Base-by-base conservation (phyloP, 2,797 vertebrate species). In the Perodicticus potto region DNA sequence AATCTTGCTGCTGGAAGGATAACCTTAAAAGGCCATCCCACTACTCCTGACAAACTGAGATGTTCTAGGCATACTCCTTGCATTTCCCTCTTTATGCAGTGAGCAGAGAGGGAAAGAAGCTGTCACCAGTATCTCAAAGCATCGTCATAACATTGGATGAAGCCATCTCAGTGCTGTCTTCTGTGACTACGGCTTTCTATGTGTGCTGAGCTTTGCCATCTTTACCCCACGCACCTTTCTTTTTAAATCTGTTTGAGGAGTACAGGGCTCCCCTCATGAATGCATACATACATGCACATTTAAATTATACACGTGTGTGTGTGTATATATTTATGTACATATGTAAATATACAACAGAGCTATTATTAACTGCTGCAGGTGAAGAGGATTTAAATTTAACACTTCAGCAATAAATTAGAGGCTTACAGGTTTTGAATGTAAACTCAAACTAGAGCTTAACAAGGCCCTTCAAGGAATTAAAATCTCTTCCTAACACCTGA, bases 381-480 rank as follows among this genome's bases (percentile, higher is more conserved):
- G 59, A 87, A 92, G 12, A 61, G 57, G 12, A 90, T 87, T 93
- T 95, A 77, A 95, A 83, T 49, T 96, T 61, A 87, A 73, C 29
- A 63, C 76, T 70, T 89, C 61, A 85, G 27, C 22, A 86, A 86
- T 59, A 95, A 95, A 95, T 88, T 73, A 9, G 40, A 88, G 3
- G 73, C 63, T 86, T 82, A 61, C 3, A 82, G 93, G 77, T 84
- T 5, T 43, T 69, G 61, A 85, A 37, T 86, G n/a, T 53, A 77
- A 80, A 63, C 91, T 74, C 76, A 80, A 87, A 61, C 73, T 83
- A 61, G 7, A 17, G 8, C 23, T 88, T 69, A 74, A 55, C 20
- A 53, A 67, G 32, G 49, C 72, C n/a, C 40, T 87, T 37, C 40
- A 89, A 29, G 25, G 34, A 85, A 88, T 86, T 55, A 84, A 92